Base-by-base conservation (phyloP, 2,888 invertebrate species). In the Metallyticus violacea region DNA sequence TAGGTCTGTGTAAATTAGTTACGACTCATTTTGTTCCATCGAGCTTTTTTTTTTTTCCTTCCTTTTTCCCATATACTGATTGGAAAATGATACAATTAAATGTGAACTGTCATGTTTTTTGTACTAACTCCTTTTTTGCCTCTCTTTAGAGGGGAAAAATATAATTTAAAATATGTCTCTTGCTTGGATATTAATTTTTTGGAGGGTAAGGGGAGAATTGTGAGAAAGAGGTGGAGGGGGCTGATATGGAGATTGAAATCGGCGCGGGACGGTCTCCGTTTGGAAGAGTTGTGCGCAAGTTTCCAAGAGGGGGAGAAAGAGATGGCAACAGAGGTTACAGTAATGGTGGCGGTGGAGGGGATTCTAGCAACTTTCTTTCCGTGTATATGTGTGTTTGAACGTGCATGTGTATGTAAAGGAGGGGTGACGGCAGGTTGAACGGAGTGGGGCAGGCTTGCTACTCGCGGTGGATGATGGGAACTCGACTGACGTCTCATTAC, bases 221-320 rank as follows among this genome's bases (percentile, higher is more conserved):
- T n/a, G 29, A 27, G 80, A 29, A 79, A 79, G 26, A n/a, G 81
- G 30, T 30, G 81, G 26, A 27, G 27, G 80, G 80, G 80, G 26
- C 28, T 40, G 85, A 79, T 85, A 87, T 92, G 92, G 92, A 91
- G 91, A 92, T 92, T 92, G 91, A 91, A 91, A 91, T 91, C 92
- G 92, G 91, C 92, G 92, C 92, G 92, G 92, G 92, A 90, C 92
- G 90, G 89, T 90, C 85, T 81, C 79, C 88, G 89, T 90, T 89
- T 88, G 86, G 89, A 88, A 88, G 88, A 85, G 88, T 90, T 90
- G 90, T 90, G 92, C 92, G 92, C 92, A 92, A 90, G 89, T 86
- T 85, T 85, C 85, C 30, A 77, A 84, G 30, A 79, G 40, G 30
- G 88, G 87, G 89, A 81, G 88, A 81, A 86, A 28, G 87, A 87